A percentile compares a stretch with the other conserved stretches of the same genome.
These are phyloP conservation scores for Stomatorhinus walkeri DNA, from an alignment of 2,797 vertebrate genomes.

Conservation along the genomic window DNA sequence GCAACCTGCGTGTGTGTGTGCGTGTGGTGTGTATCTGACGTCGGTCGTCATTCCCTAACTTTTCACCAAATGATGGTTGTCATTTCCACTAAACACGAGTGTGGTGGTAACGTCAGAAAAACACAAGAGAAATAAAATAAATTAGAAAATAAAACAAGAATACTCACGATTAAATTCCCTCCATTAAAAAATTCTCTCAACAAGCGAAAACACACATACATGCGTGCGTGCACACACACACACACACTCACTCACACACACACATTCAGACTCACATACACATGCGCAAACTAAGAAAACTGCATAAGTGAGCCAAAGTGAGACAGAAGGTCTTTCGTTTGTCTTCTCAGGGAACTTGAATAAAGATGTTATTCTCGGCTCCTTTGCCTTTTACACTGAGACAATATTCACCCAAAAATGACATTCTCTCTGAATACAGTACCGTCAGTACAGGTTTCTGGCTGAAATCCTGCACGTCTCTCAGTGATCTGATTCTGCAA, in stretches of 20 bases:
- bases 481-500: slow-evolving; percentile 27
- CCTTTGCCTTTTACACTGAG: not conserved
- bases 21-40: slow-evolving; percentile 41
- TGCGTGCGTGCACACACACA: slow-evolving; percentile 19
- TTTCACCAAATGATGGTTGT: slow-evolving; percentile 49
- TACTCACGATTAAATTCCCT: not conserved
- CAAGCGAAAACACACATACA: slow-evolving; percentile 36
- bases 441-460: slow-evolving; percentile 8
- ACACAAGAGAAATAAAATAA: slow-evolving; percentile 28
- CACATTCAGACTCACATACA: not conserved
- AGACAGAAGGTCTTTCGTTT: not conserved
- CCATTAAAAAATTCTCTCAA: not conserved
- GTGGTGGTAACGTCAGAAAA: slow-evolving; percentile 39
- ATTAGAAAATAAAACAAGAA: not conserved
- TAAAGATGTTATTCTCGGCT: not conserved
- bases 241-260: not conserved
- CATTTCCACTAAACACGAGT: slow-evolving; percentile 50
- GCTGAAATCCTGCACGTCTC: not conserved
- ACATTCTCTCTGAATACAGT: not conserved
- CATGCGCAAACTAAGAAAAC: not conserved
- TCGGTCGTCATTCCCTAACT: slow-evolving; percentile 41
- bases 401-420: slow-evolving; percentile 14
- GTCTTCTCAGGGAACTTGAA: not conserved
- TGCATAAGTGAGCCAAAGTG: not conserved
- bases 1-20: slow-evolving; percentile 40